Evolutionary conservation across 2,888 invertebrate species (phyloP).

Genomic region (Agonopterix arenella): DNA sequence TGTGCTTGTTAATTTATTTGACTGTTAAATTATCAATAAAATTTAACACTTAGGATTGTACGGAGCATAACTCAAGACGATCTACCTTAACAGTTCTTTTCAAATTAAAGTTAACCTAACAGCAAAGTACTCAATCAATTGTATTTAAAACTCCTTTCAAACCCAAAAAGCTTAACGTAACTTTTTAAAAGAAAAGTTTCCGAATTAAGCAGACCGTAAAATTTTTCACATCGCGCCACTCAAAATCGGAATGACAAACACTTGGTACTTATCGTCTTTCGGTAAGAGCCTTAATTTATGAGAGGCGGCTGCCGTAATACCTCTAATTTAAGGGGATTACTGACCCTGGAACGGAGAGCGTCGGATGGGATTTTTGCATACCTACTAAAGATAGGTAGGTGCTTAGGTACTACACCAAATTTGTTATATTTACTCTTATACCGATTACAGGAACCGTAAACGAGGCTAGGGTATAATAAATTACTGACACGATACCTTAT

Average conservation of each 20-base stretch:
- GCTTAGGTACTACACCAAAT: neutral
- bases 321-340: slow-evolving; percentile 14
- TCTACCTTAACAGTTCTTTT: neutral
- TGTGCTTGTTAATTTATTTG: too few species aligned
- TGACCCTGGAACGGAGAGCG: neutral
- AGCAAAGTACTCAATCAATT: neutral
- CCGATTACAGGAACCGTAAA: too few species aligned
- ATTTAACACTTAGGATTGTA: too few species aligned
- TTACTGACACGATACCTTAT: too few species aligned
- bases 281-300: slow-evolving; percentile 11
- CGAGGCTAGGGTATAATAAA: too few species aligned
- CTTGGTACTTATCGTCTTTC: slow-evolving; percentile 13
- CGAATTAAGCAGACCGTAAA: neutral
- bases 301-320: slow-evolving; percentile 3
- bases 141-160: too few species aligned
- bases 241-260: slow-evolving; percentile 6
- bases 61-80: too few species aligned
- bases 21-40: too few species aligned
- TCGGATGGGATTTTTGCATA: neutral
- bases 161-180: too few species aligned
- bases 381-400: neutral
- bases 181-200: too few species aligned
- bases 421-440: too few species aligned
- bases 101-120: neutral
- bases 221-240: slow-evolving; percentile 5